Evolutionary conservation across 2,888 invertebrate genomes (phyloP).

Genomic region (Phaedon cochleariae): DNA sequence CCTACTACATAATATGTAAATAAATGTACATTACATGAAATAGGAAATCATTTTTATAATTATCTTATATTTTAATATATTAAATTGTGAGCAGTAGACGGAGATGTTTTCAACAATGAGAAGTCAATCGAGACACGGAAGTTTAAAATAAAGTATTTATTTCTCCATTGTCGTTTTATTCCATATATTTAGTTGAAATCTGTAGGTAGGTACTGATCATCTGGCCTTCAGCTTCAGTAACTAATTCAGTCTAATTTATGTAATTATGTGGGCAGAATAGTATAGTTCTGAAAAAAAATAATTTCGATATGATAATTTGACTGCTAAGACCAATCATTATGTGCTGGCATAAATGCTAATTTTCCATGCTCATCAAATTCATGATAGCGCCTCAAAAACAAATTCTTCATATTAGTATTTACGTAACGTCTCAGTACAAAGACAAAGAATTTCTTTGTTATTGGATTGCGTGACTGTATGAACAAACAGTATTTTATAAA

Average conservation of each 20-base stretch:
- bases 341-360: neutral
- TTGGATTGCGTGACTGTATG: constrained; percentile 7
- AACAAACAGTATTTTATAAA: constrained; percentile 2
- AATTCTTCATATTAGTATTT: constrained; percentile 22
- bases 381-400: neutral
- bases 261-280: neutral
- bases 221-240: neutral
- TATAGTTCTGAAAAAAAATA: neutral
- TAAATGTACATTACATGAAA: neutral
- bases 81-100: neutral
- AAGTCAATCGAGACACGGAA: neutral
- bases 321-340: neutral
- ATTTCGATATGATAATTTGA: too few species aligned
- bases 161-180: neutral
- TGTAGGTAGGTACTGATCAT: too few species aligned
- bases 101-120: neutral
- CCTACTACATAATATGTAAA: neutral
- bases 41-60: too few species aligned
- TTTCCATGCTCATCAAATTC: neutral
- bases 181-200: too few species aligned
- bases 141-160: neutral
- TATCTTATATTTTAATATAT: neutral
- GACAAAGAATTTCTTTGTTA: constrained; percentile 26
- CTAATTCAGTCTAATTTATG: neutral
- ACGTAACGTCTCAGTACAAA: constrained; percentile 13